Base-by-base conservation (phyloP, 2,888 invertebrate genomes). In the Diloba caeruleocephala region DNA sequence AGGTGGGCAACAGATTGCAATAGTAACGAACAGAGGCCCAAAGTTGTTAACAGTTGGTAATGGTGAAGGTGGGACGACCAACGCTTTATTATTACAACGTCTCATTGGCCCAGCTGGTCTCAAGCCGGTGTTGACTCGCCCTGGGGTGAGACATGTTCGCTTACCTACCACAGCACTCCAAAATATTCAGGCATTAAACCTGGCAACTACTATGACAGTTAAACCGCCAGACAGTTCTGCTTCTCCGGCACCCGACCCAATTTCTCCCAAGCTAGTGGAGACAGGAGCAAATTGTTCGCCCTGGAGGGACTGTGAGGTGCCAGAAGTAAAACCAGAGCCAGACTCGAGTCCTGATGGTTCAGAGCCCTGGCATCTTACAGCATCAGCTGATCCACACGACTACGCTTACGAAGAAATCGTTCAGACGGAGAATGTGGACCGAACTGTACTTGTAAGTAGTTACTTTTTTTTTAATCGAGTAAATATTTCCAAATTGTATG, bases 1-100 rank as follows among this genome's bases (percentile, higher is more conserved):
- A 84, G 95, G 96, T 6, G 95, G 96, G 0, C 96, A 96, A 76
- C 96, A 96, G 74, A 96, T 96, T 52, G 96, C 96, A 1, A 96
- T 96, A 55, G 96, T 96, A 3, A 96, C 96, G 3, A 96, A 96
- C 62, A 95, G 95, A 5, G 96, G 96, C 52, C 95, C 85, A 70
- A 95, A 85, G 83, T 88, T 89, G 76, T 85, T 87, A 78, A 94
- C 81, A 56, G 95, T 89, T 55, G 87, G 87, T 0, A 87, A 86
- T 2, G 88, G 89, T 0, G 93, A 93, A 41, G 88, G 85, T 0
- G 93, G 93, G 0, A 88, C 95, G 0, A 94, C 95, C 0, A 96
- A 96, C 66, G 94, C 96, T 63, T 83, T 96, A 9, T 87, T 96
- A 12, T 91, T 96, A 37, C 96, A 96, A 76, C 95, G 96, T 37